Base-by-base conservation (phyloP, 2,888 invertebrate species). In the Leptinotarsa tumamoca region DNA sequence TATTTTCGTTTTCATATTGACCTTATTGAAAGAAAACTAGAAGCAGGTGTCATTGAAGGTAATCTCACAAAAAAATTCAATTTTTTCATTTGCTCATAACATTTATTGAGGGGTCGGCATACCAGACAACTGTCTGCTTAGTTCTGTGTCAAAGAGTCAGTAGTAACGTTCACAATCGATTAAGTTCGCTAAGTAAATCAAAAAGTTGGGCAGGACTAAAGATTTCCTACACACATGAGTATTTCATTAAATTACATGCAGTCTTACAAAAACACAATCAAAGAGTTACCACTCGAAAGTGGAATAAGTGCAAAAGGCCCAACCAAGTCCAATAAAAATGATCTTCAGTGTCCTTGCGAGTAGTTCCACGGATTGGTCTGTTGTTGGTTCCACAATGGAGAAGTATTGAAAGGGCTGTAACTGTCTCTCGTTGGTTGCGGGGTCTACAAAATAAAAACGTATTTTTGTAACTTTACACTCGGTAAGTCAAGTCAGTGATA, bases 371-470 rank as follows among this genome's bases (percentile, higher is more conserved):
- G 86, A 77, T 87, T 87, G 15, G 84, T 83, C 73, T 87, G 85
- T 72, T 87, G 86, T 77, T 84, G 85, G 49, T 87, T 85, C 89
- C 89, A 89, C 73, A 89, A 88, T 78, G 87, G 88, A 77, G 86
- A 87, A 75, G 87, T 82, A 33, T 86, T 82, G 84, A 89, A 86
- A 77, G 88, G 86, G 88, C 89, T 83, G 88, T 90, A 86, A 51
- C 78, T 81, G 69, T 82, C 84, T 70, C 83, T 81, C 71, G 80
- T 80, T 49, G 66, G 77, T 51, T 75, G 73, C 33, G 79, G 78
- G 50, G 72, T 61, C 72, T 74, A 17, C 10, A 66, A 72, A 75
- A 70, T 43, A 67, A 74, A 74, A 56, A 67, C 23, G n/a, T 33
- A 23, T 33, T 33, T 33, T 33, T 33, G 33, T 33, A 33, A 33